A percentile compares a stretch with the other conserved stretches of the same genome.
Conservation (phyloP, 1,140 invertebrate species). For the Potamilus streckersoni region DNA sequence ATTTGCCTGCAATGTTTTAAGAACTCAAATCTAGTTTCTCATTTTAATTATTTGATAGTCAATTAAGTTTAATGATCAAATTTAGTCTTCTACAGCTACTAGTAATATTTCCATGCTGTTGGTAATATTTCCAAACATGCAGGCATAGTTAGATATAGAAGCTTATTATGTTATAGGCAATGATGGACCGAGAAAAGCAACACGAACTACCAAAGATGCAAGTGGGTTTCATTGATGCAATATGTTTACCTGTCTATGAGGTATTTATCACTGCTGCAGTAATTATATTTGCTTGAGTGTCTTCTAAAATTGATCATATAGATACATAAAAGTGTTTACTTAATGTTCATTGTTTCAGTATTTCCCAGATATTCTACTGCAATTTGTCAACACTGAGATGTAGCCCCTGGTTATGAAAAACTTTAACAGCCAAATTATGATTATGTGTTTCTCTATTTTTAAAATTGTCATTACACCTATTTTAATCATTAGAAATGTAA, state of each 20-base stretch:
- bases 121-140: neutral
- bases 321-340: neutral
- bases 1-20: neutral
- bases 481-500: conserved; percentile 5
- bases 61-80: neutral
- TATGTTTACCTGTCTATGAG: conserved; percentile 92
- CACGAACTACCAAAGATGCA: conserved; percentile 98
- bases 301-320: neutral
- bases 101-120: neutral
- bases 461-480: conserved; percentile 13
- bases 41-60: neutral
- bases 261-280: conserved; percentile 69
- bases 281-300: neutral
- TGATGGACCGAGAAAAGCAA: conserved; percentile 96
- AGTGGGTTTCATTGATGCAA: conserved; percentile 96
- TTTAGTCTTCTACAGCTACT: neutral
- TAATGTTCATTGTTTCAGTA: neutral
- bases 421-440: neutral
- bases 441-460: conserved; percentile 1
- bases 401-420: neutral
- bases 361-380: neutral
- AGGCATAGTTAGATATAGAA: neutral
- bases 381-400: neutral
- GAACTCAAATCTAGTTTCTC: neutral
- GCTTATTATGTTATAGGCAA: conserved; percentile 72